Percentiles rank a stretch among this genome's conserved stretches.
These are phyloP conservation scores for Calidris pugnax DNA, from an alignment of 2,113 vertebrate genomes.

Conservation along the genomic window DNA sequence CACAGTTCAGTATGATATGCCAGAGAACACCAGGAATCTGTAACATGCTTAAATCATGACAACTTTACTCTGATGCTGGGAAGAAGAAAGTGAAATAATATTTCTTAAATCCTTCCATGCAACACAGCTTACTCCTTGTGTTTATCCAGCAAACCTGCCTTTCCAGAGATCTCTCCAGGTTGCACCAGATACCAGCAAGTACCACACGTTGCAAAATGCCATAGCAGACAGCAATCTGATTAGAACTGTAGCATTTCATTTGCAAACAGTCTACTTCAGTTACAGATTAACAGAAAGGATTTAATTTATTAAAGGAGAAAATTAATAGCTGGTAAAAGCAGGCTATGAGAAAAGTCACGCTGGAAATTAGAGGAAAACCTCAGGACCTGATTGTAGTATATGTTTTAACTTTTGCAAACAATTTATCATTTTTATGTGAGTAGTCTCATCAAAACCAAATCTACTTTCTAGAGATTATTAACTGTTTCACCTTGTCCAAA, in stretches of 20 bases:
- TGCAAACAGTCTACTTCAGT: slow-evolving; percentile 32
- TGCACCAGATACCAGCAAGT: background rate
- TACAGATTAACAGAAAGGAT: slow-evolving; percentile 57
- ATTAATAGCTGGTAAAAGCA: background rate
- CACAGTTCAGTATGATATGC: background rate
- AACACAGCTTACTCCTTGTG: background rate
- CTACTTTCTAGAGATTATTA: background rate
- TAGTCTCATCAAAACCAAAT: background rate
- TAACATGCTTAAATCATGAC: background rate
- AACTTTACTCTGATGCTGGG: background rate
- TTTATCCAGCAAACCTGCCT: slow-evolving; percentile 32
- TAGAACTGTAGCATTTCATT: slow-evolving; percentile 26
- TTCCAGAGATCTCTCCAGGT: slow-evolving; percentile 32
- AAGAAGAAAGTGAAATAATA: background rate
- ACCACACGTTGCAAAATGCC: background rate
- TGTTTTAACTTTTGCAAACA: background rate
- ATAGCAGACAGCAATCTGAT: slow-evolving; percentile 25
- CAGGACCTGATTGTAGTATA: background rate
- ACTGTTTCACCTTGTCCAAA: background rate
- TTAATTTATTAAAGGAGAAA: slow-evolving; percentile 26
- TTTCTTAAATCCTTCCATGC: slow-evolving; percentile 2
- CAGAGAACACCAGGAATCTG: background rate
- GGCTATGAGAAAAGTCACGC: background rate
- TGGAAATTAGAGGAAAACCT: background rate
- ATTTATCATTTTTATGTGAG: background rate